phyloP scores from a whole-genome alignment of 2,113 vertebrate species.

The Ibidorhyncha struthersii region DNA sequence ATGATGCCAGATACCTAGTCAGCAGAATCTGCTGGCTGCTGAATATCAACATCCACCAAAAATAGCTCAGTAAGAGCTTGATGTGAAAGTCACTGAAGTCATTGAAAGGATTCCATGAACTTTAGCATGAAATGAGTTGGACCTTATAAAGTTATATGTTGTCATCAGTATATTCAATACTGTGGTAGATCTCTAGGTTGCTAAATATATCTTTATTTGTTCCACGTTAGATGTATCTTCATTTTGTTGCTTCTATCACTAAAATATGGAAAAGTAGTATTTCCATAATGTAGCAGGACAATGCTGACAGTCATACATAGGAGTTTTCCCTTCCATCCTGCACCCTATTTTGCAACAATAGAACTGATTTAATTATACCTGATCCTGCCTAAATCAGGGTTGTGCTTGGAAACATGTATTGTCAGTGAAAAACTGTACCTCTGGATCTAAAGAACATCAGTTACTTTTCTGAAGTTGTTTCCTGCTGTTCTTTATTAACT shows the following conservation, averaged over 20 bases:
- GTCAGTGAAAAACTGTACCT: neutral
- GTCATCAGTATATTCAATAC: neutral
- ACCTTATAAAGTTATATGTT: neutral
- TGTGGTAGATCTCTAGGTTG: neutral
- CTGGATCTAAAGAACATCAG: neutral
- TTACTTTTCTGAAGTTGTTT: neutral
- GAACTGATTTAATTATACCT: neutral
- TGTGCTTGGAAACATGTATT: neutral
- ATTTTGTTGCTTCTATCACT: neutral
- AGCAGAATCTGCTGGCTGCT: constrained; percentile 52
- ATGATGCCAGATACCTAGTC: constrained; percentile 16
- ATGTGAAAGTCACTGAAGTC: constrained; percentile 45
- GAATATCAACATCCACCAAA: constrained; percentile 52
- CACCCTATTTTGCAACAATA: neutral
- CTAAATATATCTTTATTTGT: neutral
- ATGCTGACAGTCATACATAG: neutral
- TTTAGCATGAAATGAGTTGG: neutral
- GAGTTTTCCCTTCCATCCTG: neutral
- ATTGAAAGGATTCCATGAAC: constrained; percentile 48
- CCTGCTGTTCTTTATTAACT: neutral
- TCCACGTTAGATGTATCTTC: neutral
- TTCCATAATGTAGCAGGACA: neutral
- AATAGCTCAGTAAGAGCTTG: constrained; percentile 47
- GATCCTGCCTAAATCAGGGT: neutral
- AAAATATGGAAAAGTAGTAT: neutral